Conservation (phyloP, 1,140 invertebrate species). For the Fragariocoptes setiger region DNA sequence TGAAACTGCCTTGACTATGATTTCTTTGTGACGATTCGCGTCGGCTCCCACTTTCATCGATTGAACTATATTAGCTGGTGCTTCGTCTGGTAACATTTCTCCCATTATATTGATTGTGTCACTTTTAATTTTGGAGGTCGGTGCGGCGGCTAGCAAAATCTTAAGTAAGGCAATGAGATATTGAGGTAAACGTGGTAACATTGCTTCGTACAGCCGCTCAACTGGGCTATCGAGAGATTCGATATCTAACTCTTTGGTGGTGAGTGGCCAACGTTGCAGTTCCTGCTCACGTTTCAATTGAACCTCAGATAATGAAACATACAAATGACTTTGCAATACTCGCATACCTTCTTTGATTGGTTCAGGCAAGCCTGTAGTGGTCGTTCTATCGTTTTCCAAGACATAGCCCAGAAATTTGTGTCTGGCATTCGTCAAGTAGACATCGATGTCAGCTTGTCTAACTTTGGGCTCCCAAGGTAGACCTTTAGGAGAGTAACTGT, state of each 20-base stretch:
- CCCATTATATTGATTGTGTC: constrained; percentile 95
- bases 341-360: constrained; percentile 79
- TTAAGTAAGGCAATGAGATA: constrained; percentile 90
- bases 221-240: constrained; percentile 23
- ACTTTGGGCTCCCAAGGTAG: constrained; percentile 88
- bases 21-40: constrained; percentile 92
- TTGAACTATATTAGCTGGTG: constrained; percentile 85
- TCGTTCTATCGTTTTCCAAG: constrained; percentile 35
- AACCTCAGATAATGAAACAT: constrained; percentile 21
- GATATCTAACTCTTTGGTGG: constrained; percentile 10
- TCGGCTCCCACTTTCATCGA: constrained; percentile 86
- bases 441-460: constrained; percentile 61
- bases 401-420: constrained; percentile 82
- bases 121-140: constrained; percentile 85
- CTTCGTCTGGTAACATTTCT: constrained; percentile 80
- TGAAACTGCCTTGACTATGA: constrained; percentile 89
- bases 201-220: constrained; percentile 61
- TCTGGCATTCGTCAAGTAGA: constrained; percentile 58
- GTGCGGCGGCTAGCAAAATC: constrained; percentile 78
- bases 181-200: constrained; percentile 67
- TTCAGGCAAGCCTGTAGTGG: constrained; percentile 60
- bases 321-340: constrained; percentile 37
- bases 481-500: constrained; percentile 13
- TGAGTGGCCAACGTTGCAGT: constrained; percentile 21
- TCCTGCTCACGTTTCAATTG: constrained; percentile 23